Percentiles rank a stretch among this genome's conserved stretches.
Evolutionary conservation across 2,113 vertebrate genomes (phyloP).

Genomic region (Sturnira hondurensis): DNA sequence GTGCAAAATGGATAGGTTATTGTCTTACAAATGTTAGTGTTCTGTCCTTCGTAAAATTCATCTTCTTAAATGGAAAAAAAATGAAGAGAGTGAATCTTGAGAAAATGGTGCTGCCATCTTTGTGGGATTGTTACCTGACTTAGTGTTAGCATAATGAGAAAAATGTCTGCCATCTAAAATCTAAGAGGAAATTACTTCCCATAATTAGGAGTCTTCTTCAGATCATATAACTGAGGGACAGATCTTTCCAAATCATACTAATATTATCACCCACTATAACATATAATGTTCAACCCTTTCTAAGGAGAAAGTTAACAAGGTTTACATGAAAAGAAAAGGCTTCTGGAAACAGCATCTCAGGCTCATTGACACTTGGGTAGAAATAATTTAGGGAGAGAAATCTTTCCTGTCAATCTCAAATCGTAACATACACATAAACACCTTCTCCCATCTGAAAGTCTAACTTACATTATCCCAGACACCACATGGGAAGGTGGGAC

Average conservation of each 20-base stretch:
- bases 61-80: not conserved
- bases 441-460: not conserved
- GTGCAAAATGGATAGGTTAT: not conserved
- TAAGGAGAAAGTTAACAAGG: not conserved
- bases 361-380: not conserved
- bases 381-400: not conserved
- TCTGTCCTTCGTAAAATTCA: not conserved
- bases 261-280: not conserved
- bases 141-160: not conserved
- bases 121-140: not conserved
- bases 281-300: not conserved
- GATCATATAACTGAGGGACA: not conserved
- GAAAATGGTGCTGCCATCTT: not conserved
- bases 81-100: not conserved
- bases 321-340: not conserved
- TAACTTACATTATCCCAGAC: not conserved
- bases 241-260: not conserved
- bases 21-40: not conserved
- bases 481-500: not conserved
- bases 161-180: not conserved
- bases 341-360: not conserved
- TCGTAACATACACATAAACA: not conserved
- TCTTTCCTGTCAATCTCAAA: not conserved
- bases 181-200: not conserved
- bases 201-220: not conserved